Percentiles rank a stretch among this genome's conserved stretches.
Evolutionary conservation across 2,797 vertebrate genomes (phyloP).

Genomic region (Molossus molossus): DNA sequence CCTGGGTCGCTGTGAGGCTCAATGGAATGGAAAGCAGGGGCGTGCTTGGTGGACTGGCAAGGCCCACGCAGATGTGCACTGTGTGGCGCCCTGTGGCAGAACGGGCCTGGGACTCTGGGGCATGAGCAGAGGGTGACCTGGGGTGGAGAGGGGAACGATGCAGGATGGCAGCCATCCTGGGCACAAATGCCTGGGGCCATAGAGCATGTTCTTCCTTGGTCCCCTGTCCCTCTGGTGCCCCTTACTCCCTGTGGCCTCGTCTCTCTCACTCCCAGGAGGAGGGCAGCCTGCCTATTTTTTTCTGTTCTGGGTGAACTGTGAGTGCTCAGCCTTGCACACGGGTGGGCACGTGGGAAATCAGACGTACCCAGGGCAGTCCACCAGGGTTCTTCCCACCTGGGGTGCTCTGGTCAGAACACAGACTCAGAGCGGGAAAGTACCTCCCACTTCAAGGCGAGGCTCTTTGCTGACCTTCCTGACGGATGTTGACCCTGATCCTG

Average conservation of each 20-base stretch:
- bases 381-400: background rate
- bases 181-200: background rate
- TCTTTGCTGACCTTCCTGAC: background rate
- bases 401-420: background rate
- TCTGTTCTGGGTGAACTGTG: background rate
- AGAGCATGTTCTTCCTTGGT: background rate
- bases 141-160: too few species aligned
- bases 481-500: background rate
- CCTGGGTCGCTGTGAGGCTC: background rate
- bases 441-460: background rate
- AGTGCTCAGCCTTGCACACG: background rate
- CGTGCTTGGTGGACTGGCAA: background rate
- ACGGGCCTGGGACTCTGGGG: background rate
- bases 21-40: background rate
- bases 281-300: background rate
- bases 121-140: background rate
- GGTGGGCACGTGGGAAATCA: background rate
- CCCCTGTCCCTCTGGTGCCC: background rate
- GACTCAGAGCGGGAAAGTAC: background rate
- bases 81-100: rapidly evolving
- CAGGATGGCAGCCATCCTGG: background rate
- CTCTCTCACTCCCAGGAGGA: background rate
- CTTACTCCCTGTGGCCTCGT: background rate
- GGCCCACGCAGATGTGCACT: background rate
- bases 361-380: background rate